A percentile compares a stretch with the other conserved stretches of the same genome.
phyloP scores from a whole-genome alignment of 2,797 vertebrate species.

The Mergus octosetaceus region DNA sequence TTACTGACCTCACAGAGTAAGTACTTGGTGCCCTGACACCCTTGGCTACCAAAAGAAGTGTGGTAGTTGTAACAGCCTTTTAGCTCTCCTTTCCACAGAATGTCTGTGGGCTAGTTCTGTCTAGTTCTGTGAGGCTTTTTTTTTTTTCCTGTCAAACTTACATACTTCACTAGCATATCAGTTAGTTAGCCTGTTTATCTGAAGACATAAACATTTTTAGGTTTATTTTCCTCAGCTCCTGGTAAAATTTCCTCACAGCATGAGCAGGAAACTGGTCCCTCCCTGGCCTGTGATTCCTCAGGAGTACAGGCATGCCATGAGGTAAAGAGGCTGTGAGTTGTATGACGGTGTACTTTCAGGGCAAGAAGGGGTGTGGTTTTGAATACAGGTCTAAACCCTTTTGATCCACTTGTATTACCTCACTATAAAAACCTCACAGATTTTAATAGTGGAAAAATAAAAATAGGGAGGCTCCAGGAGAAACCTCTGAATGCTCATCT shows the following conservation, averaged over 20 bases:
- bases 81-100: background rate
- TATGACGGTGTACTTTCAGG: background rate
- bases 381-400: background rate
- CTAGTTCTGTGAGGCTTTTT: background rate
- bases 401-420: background rate
- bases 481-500: background rate
- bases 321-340: background rate
- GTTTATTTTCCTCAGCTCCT: rapidly evolving
- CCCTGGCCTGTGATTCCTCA: background rate
- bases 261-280: background rate
- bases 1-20: background rate
- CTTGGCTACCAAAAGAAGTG: no score
- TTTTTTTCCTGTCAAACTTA: background rate
- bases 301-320: no score
- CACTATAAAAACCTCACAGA: no score
- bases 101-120: background rate
- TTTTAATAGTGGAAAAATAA: background rate
- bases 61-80: rapidly evolving
- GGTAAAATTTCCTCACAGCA: background rate
- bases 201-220: background rate
- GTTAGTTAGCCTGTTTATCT: rapidly evolving
- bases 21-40: rapidly evolving
- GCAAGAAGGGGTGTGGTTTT: background rate
- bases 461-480: background rate
- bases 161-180: background rate